Percentiles rank a stretch among this genome's conserved stretches.
Conservation (phyloP, 2,888 invertebrate genomes). For the Caenorhabditis zanzibari region DNA sequence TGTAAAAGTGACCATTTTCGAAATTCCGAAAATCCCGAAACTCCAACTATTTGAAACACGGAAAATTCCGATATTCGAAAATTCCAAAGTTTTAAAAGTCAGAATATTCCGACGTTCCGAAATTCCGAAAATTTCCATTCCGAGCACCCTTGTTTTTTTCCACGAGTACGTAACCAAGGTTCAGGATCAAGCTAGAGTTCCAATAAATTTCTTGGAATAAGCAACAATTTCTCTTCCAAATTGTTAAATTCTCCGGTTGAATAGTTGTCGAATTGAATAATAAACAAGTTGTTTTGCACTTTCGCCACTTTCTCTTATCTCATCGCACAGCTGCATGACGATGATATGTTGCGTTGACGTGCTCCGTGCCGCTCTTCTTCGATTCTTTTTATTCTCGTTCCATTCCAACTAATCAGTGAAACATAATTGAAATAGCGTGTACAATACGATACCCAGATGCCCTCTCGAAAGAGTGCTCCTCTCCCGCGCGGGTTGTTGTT, state of each 20-base stretch:
- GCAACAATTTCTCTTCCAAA: constrained; percentile 6
- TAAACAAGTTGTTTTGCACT: constrained; percentile 59
- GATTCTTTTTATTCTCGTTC: neutral
- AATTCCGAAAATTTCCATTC: too few relatives aligned
- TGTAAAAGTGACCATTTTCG: too few relatives aligned
- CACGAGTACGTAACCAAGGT: too few relatives aligned
- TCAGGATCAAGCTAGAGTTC: too few relatives aligned
- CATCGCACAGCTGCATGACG: constrained; percentile 47
- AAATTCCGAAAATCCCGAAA: too few relatives aligned
- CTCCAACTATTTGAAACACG: too few relatives aligned
- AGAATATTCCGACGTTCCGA: too few relatives aligned
- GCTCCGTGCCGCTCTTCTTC: constrained; percentile 42
- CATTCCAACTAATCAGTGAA: constrained; percentile 53
- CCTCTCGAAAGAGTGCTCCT: constrained; percentile 49
- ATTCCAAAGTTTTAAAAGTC: too few relatives aligned
- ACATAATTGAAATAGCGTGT: constrained; percentile 23
- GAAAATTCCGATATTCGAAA: too few relatives aligned
- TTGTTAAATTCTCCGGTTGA: constrained; percentile 9
- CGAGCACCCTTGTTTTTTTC: too few relatives aligned
- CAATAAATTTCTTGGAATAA: neutral
- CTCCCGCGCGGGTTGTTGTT: constrained; percentile 54
- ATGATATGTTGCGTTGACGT: constrained; percentile 57
- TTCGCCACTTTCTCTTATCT: constrained; percentile 30
- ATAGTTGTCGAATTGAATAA: constrained; percentile 43
- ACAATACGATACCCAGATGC: constrained; percentile 52